A percentile compares a stretch with the other conserved stretches of the same genome.
phyloP scores from a whole-genome alignment of 2,797 vertebrate genomes.

The Tokudaia tokunoshimensis region DNA sequence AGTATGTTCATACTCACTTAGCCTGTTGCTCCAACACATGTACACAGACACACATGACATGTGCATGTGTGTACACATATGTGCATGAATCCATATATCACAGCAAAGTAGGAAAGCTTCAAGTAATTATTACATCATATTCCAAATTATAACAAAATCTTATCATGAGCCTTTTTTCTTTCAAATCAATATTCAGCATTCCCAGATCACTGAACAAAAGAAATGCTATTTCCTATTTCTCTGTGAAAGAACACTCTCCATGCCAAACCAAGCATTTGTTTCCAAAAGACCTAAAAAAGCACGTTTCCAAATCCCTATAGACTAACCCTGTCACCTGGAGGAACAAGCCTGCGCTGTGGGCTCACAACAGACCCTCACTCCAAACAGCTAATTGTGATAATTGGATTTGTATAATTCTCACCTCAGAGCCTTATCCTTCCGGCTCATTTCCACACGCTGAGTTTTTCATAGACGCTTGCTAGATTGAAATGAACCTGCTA shows the following conservation, averaged over 20 bases:
- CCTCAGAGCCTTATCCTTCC: constrained; percentile 83
- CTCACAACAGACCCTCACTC: constrained; percentile 79
- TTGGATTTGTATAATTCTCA: constrained; percentile 85
- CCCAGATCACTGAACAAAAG: constrained; percentile 59
- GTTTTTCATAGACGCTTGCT: constrained; percentile 81
- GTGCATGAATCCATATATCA: not conserved
- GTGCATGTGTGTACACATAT: not conserved
- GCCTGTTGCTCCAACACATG: not conserved
- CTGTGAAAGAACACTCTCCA: constrained; percentile 37
- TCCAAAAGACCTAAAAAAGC: constrained; percentile 83
- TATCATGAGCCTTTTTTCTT: constrained; percentile 24
- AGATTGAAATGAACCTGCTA: constrained; percentile 85
- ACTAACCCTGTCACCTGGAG: constrained; percentile 78
- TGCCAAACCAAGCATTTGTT: constrained; percentile 76
- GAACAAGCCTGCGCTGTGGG: constrained; percentile 67
- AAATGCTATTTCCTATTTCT: constrained; percentile 60
- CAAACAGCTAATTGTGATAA: constrained; percentile 87
- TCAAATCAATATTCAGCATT: constrained; percentile 51
- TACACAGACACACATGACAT: not conserved
- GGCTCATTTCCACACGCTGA: constrained; percentile 80
- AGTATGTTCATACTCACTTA: not conserved
- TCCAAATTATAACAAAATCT: constrained; percentile 53
- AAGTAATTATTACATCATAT: not conserved
- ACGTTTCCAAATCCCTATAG: constrained; percentile 73
- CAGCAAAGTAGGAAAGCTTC: not conserved